Evolutionary conservation across 2,888 invertebrate species (phyloP), one percentile per base, ranked within the genome.

Genomic region (Ectobius pallidus): DNA sequence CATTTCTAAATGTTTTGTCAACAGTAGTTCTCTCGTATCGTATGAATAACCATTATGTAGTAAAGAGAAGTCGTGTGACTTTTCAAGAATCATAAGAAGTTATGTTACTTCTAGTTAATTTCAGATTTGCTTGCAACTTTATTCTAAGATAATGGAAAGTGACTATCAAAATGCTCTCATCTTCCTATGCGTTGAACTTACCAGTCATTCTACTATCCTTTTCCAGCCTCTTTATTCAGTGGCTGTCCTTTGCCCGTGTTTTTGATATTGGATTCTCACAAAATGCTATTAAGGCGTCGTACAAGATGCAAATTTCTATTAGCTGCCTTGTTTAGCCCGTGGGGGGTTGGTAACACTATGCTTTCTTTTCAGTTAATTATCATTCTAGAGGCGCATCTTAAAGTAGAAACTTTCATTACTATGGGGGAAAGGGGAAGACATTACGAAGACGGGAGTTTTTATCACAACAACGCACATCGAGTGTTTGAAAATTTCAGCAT

Each of bases 191-290:
- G n/a, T n/a, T n/a, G n/a, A n/a, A n/a, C n/a, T n/a, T n/a, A n/a
- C n/a, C n/a, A n/a, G n/a, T n/a, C n/a, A n/a, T n/a, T n/a, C n/a
- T n/a, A n/a, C n/a, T n/a, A n/a, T n/a, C n/a, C n/a, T n/a, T n/a
- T n/a, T n/a, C n/a, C n/a, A n/a, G n/a, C n/a, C n/a, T 42, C 39
- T 63, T 30, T 20, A 1, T 25, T 6, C 14, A 52, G 52, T 22
- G 63, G 63, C 34, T 39, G 22, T 42, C 20, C 39, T 18, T 22
- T 16, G 39, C 16, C 9, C 32, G 11, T 62, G 14, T 32, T 62
- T 62, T 34, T 62, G 62, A 49, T 62, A 62, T 63, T 34, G 25
- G 42, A 16, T 63, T 52, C 52, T 52, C 52, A 11, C 25, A 14
- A 52, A 52, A 25, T 52, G 4, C 22, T 22, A 52, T 52, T 52